Evolutionary conservation across 1,140 invertebrate species (phyloP).

Genomic region (Solenopsis fugax): DNA sequence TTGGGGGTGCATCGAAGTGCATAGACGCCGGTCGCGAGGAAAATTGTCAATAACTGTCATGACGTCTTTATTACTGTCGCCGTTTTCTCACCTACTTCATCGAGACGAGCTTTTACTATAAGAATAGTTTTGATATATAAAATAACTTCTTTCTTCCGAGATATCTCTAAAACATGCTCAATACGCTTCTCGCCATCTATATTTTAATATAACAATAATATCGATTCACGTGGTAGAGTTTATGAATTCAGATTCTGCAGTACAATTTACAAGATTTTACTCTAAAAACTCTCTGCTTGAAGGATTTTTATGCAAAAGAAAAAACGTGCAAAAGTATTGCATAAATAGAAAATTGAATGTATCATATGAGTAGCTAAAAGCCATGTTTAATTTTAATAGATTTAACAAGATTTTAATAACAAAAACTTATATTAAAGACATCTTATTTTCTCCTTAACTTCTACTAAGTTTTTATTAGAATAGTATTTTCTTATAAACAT

Average conservation of each 20-base stretch:
- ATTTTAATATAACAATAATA: not conserved
- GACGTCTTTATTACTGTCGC: slow-evolving; percentile 71
- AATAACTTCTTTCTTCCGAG: slow-evolving; percentile 3
- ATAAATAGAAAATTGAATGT: not conserved
- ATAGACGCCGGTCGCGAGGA: not conserved
- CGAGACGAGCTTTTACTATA: slow-evolving; percentile 47
- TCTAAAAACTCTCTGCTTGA: not conserved
- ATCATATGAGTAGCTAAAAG: not conserved
- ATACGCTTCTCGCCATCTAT: not conserved
- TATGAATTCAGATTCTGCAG: not conserved
- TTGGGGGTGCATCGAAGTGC: not conserved
- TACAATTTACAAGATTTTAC: not conserved
- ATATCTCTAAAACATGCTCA: not conserved
- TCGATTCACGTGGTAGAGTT: not conserved
- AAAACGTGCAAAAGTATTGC: not conserved
- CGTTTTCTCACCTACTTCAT: slow-evolving; percentile 38
- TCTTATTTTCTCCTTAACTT: not conserved
- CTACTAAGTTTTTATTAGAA: not conserved
- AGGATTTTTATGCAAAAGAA: not conserved
- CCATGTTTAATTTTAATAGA: slow-evolving; percentile 3
- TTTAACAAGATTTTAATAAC: slow-evolving; percentile 20
- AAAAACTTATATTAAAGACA: not conserved
- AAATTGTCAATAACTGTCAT: slow-evolving; percentile 74
- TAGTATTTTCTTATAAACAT: not conserved
- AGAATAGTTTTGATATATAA: slow-evolving; percentile 40